Evolutionary conservation across 2,888 invertebrate genomes (phyloP).

Genomic region (Linhomoeus sp.): DNA sequence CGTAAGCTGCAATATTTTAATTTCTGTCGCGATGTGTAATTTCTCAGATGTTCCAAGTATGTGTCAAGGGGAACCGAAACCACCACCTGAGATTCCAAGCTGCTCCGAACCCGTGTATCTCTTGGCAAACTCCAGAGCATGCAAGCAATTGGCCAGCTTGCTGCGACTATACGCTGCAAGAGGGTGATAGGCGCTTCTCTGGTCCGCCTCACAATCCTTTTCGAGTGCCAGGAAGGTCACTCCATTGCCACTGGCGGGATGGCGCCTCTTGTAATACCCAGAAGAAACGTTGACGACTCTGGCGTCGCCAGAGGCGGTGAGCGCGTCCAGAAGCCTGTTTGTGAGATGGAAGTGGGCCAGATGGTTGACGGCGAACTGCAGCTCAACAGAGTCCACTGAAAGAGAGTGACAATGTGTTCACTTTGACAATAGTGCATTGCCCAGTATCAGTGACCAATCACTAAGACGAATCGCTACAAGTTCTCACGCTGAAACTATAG

Average conservation of each 20-base stretch:
- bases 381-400: constrained; percentile 54
- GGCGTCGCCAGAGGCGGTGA: constrained; percentile 36
- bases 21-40: too few species aligned
- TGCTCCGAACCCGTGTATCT: background rate
- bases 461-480: too few species aligned
- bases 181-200: constrained; percentile 19
- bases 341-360: constrained; percentile 69
- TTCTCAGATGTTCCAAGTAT: too few species aligned
- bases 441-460: background rate
- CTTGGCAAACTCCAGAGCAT: constrained; percentile 11
- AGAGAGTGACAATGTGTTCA: too few species aligned
- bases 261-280: constrained; percentile 16
- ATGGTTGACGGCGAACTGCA: constrained; percentile 61
- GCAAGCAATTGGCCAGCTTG: constrained; percentile 23
- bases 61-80: too few species aligned
- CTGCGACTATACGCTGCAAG: constrained; percentile 23
- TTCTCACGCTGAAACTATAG: too few species aligned
- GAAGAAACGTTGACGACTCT: constrained; percentile 31
- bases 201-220: background rate
- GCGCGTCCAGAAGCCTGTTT: constrained; percentile 46
- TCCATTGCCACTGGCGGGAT: background rate
- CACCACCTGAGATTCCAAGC: too few species aligned
- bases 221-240: background rate
- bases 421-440: too few species aligned
- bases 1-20: constrained; percentile 9